Percentiles rank a stretch among this genome's conserved stretches.
phyloP scores from a whole-genome alignment of 2,113 vertebrate species.

The Chrysemys picta region DNA sequence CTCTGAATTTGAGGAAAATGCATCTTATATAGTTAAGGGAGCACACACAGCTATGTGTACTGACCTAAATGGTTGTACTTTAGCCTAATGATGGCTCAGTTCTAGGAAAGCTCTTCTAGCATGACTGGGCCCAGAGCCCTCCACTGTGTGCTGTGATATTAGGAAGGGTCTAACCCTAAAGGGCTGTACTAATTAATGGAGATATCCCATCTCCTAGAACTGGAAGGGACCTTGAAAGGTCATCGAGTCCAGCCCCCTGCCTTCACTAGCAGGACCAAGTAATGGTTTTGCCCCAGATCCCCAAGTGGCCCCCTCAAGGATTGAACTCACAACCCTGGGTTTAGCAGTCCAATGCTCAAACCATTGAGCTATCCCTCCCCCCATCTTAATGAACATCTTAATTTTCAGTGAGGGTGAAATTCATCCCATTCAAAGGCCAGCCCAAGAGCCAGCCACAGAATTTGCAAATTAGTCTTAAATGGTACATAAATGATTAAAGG shows the following conservation, averaged over 20 bases:
- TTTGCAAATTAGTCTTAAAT: slow-evolving; percentile 13
- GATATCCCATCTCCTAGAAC: too few relatives aligned
- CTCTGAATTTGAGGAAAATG: neutral
- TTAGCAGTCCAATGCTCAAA: too few relatives aligned
- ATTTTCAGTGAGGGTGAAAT: slow-evolving; percentile 15
- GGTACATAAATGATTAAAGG: slow-evolving; percentile 37
- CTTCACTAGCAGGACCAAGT: too few relatives aligned
- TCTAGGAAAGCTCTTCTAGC: neutral
- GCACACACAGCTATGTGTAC: neutral
- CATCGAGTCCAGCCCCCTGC: too few relatives aligned
- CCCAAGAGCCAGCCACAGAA: slow-evolving; percentile 33
- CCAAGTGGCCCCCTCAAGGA: too few relatives aligned
- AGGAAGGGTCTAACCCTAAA: neutral
- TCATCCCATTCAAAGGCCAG: slow-evolving; percentile 43
- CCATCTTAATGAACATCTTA: slow-evolving; percentile 26
- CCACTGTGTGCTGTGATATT: neutral
- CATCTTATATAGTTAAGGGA: neutral
- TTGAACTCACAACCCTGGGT: too few relatives aligned
- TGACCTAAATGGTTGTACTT: neutral
- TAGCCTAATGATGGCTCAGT: neutral
- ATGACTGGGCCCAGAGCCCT: neutral
- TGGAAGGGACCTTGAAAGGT: too few relatives aligned
- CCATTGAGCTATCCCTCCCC: too few relatives aligned
- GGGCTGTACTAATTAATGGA: neutral
- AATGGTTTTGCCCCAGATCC: too few relatives aligned